phyloP scores from a whole-genome alignment of 1,140 invertebrate species.

The Gonioctena quinquepunctata region DNA sequence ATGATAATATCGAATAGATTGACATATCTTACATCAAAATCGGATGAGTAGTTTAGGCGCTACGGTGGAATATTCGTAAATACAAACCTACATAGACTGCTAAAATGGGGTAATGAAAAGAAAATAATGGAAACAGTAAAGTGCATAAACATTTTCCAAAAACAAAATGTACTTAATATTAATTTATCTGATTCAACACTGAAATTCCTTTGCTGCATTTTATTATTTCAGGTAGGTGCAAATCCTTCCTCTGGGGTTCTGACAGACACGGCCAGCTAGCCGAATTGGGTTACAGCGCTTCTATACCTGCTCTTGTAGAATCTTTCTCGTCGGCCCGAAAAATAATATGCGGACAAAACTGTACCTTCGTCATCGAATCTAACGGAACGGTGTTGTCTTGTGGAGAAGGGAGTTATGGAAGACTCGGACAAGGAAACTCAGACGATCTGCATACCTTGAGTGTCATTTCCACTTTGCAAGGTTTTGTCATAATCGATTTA shows the following conservation, averaged over 20 bases:
- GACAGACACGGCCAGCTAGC: slow-evolving; percentile 68
- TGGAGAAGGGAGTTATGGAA: slow-evolving; percentile 93
- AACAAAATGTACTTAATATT: no score
- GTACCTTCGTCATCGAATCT: slow-evolving; percentile 66
- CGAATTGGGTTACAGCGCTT: slow-evolving; percentile 60
- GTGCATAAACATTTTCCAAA: no score
- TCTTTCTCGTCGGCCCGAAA: slow-evolving; percentile 61
- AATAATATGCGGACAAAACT: slow-evolving; percentile 71
- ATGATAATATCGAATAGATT: no score
- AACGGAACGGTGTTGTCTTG: slow-evolving; percentile 82
- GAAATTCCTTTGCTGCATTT: no score
- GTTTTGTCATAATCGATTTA: slow-evolving; percentile 68
- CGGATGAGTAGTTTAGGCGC: no score
- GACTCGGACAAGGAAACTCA: slow-evolving; percentile 90
- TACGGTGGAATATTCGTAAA: no score
- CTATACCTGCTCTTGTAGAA: slow-evolving; percentile 55
- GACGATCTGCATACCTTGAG: slow-evolving; percentile 77
- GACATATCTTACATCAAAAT: no score
- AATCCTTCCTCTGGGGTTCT: slow-evolving; percentile 67
- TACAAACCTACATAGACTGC: no score
- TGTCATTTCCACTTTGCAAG: slow-evolving; percentile 69
- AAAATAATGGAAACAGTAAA: no score
- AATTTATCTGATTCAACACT: no score
- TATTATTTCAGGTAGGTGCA: slow-evolving; percentile 44
- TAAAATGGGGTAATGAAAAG: no score